Conservation (phyloP, 2,888 invertebrate genomes). For the Napeogenes inachia region DNA sequence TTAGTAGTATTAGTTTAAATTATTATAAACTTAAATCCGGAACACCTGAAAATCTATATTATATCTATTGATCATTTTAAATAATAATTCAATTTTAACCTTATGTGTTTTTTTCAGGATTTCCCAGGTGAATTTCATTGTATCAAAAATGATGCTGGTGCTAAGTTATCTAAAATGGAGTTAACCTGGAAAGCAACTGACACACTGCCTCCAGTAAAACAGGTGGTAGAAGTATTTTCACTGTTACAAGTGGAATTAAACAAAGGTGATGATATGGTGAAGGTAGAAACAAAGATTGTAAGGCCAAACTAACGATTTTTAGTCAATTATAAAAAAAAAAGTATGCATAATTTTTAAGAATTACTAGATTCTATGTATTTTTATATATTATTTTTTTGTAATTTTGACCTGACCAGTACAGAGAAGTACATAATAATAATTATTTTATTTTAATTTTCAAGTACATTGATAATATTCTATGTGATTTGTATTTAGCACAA, state of each 20-base stretch:
- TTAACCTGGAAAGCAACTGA: slow-evolving; percentile 53
- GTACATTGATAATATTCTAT: slow-evolving; percentile 6
- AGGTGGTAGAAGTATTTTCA: slow-evolving; percentile 66
- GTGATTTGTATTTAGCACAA: slow-evolving; percentile 4
- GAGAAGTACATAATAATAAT: neutral
- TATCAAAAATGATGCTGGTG: slow-evolving; percentile 57
- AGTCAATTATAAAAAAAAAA: slow-evolving; percentile 5
- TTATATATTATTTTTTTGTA: slow-evolving; percentile 10
- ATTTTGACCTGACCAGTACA: neutral
- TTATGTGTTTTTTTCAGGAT: slow-evolving; percentile 47
- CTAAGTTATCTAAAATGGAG: slow-evolving; percentile 64
- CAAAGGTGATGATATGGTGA: slow-evolving; percentile 63
- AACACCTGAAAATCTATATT: too few species aligned
- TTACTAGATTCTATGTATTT: slow-evolving; percentile 1
- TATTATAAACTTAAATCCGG: too few species aligned
- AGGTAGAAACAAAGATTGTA: slow-evolving; percentile 64
- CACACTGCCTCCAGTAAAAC: slow-evolving; percentile 43
- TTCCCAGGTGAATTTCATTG: slow-evolving; percentile 64
- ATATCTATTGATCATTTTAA: neutral
- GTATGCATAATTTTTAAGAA: slow-evolving; percentile 12
- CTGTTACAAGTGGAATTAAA: slow-evolving; percentile 58
- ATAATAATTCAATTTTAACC: neutral
- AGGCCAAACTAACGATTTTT: slow-evolving; percentile 39
- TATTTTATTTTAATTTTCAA: neutral
- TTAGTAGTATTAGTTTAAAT: too few species aligned